phyloP scores from a whole-genome alignment of 2,113 vertebrate genomes.

The Xenopus tropicalis region UCB_Xtro_10.0 CM004446.2:63036501-63037000 shows the following conservation, averaged over 20 bases:
- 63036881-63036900: conserved; percentile 34
- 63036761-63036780: conserved; percentile 43
- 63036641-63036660: conserved; percentile 30
- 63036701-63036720: conserved; percentile 34
- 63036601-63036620: conserved; percentile 19
- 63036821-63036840: conserved; percentile 40
- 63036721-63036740: conserved; percentile 33
- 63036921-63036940: conserved; percentile 28
- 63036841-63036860: conserved; percentile 24
- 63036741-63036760: conserved; percentile 26
- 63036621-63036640: conserved; percentile 28
- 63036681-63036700: conserved; percentile 37
- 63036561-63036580: not conserved
- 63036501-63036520: not conserved
- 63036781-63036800: conserved; percentile 40
- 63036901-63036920: conserved; percentile 31
- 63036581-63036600: not conserved
- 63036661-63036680: conserved; percentile 32
- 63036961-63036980: not conserved
- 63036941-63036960: conserved; percentile 18
- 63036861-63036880: conserved; percentile 13
- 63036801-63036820: conserved; percentile 20
- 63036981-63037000: conserved; percentile 11
- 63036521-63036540: not conserved
- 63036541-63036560: not conserved